Base-by-base conservation (phyloP, 2,888 invertebrate genomes). In the Salticus scenicus region DNA sequence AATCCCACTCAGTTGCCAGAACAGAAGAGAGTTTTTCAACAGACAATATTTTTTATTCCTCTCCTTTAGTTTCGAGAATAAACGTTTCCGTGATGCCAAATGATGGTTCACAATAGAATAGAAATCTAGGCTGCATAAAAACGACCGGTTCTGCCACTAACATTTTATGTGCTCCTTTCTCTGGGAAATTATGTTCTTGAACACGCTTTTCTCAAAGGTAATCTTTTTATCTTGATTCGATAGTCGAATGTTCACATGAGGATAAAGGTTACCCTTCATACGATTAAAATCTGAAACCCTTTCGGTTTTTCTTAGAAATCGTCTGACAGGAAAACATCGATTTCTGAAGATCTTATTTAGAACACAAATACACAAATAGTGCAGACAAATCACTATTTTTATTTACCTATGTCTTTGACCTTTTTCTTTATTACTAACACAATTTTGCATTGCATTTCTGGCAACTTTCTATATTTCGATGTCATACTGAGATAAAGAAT, bases 81-180 rank as follows among this genome's bases (percentile, higher is more conserved):
- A 67, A 30, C 41, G 63, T 70, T 37, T 74, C 73, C 69, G 77
- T 57, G 70, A 70, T 63, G 47, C 27, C 31, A 67, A 67, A 41
- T 63, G 70, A 74, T 74, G 24, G 42, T 72, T 83, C 71, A 83
- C 82, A 82, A 83, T 72, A 57, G 63, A 41, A 42, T 1, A 8
- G 72, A 72, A 83, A 83, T 64, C 76, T 71, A 76, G 82, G 64
- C 76, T 76, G 71, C 47, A 33, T 51, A 64, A 71, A 83, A 57
- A 33, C 72, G 76, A 76, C 76, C 82, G 76, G 82, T 76, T 83
- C 24, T 24, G 20, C 67, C 37, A 67, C 67, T 37, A 67, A 67
- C 7, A 37, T 7, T 66, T 20, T 20, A 20, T 24, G 67, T 31
- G 33, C 67, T 37, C 67, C 67, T 67, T 67, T 67, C 33, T 31